Base-by-base conservation (phyloP, 1,140 invertebrate genomes). In the Periplaneta americana region DNA sequence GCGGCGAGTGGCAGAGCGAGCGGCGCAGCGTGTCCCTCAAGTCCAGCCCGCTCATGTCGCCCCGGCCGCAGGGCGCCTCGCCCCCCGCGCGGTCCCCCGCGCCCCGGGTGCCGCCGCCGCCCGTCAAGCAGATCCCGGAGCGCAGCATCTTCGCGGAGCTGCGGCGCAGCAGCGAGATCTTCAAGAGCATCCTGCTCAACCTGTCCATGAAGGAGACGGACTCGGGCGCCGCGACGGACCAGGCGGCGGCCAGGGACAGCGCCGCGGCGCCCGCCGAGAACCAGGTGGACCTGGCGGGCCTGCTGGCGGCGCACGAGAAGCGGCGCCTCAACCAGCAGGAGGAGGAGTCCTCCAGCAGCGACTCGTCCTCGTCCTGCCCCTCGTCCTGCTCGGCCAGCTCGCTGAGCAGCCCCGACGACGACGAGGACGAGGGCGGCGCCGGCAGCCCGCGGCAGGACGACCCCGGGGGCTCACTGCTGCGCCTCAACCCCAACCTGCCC, bases 111-210 rank as follows among this genome's bases (percentile, higher is more conserved):
- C 31, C 81, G n/a, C 34, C 39, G 18, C 36, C 80, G 8, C 81
- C 36, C 17, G 78, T 6, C 74, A 82, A 35, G 31, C 78, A 15
- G 80, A 31, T 57, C 17, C 57, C 85, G 1, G 85, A 86, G 66
- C 83, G 85, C 32, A 85, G 85, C 79, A 87, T 89, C 33, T 88
- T 89, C 84, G 86, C 87, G 22, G 88, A 89, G 81, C 84, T 89
- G 74, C 82, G 88, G 11, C 84, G 88, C 37, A 88, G 88, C 76
- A 88, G 87, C 39, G 88, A 89, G 82, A 88, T 89, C 31, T 88
- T 89, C 82, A 86, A 88, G 37, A 87, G 87, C 75, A 89, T 89
- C 74, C 81, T 89, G 0, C 83, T 89, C 17, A 89, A 88, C 77
- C 84, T 89, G 75, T 88, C 88, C 28, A 86, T 85, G 76, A 84